phyloP scores from a whole-genome alignment of 1,140 invertebrate species.

The Caenorhabditis brenneri region DNA sequence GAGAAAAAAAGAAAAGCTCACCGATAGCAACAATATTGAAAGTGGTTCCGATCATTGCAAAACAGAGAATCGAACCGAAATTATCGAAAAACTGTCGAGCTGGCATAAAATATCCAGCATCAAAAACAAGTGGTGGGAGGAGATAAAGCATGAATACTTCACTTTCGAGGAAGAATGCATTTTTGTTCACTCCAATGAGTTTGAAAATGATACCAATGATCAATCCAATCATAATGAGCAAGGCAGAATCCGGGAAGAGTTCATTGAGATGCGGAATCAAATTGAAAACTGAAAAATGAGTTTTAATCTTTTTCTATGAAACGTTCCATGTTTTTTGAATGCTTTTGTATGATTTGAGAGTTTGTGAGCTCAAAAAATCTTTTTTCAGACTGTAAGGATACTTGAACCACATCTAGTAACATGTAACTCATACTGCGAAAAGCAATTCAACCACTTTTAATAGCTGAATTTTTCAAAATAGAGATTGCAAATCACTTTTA shows the following conservation, averaged over 20 bases:
- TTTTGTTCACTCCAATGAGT: constrained; percentile 51
- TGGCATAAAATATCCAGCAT: constrained; percentile 88
- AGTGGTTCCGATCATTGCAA: constrained; percentile 82
- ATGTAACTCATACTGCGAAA: too few relatives aligned
- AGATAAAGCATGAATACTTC: constrained; percentile 66
- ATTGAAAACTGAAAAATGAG: constrained; percentile 55
- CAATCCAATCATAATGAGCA: constrained; percentile 58
- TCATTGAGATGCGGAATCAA: constrained; percentile 52
- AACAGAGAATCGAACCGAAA: constrained; percentile 90
- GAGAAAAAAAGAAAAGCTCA: constrained; percentile 44
- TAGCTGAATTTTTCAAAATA: too few relatives aligned
- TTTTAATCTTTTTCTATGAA: too few relatives aligned
- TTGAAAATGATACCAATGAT: constrained; percentile 59
- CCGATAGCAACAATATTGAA: constrained; percentile 69
- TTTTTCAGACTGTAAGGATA: too few relatives aligned
- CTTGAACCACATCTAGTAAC: too few relatives aligned
- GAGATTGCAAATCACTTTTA: too few relatives aligned
- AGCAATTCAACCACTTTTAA: too few relatives aligned
- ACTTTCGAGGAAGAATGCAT: constrained; percentile 59
- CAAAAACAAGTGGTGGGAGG: constrained; percentile 72
- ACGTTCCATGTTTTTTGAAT: too few relatives aligned
- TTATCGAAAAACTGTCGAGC: constrained; percentile 94
- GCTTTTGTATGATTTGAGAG: too few relatives aligned
- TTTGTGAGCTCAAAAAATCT: too few relatives aligned
- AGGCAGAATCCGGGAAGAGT: constrained; percentile 58